phyloP scores from a whole-genome alignment of 37 sponge, comb jelly and placozoan species.

The Theonella swinhoei region DNA sequence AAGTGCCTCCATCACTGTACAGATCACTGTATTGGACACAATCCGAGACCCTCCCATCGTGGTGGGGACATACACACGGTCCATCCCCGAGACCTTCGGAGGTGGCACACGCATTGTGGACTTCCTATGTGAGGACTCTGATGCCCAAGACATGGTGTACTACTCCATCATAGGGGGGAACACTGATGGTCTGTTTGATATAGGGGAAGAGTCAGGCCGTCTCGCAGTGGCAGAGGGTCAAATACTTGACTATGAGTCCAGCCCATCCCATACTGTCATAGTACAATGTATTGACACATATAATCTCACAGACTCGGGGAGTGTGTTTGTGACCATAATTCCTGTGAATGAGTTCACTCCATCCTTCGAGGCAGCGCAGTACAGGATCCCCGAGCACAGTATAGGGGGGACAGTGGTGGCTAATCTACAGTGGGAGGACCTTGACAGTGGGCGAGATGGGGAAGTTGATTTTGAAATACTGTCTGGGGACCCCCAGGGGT shows the following conservation, averaged over 20 bases:
- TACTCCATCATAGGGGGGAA: slow-evolving; percentile 51
- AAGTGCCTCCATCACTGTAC: not conserved
- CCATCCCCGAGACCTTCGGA: slow-evolving; percentile 19
- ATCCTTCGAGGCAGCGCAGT: not conserved
- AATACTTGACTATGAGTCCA: slow-evolving; percentile 48
- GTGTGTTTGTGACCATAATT: slow-evolving; percentile 30
- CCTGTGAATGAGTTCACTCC: slow-evolving; percentile 67
- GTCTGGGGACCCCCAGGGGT: not conserved
- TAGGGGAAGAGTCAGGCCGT: slow-evolving; percentile 42
- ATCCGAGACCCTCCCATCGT: slow-evolving; percentile 45
- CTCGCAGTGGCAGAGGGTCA: not conserved
- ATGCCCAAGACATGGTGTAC: slow-evolving; percentile 21
- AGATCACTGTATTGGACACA: slow-evolving; percentile 29
- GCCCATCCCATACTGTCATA: slow-evolving; percentile 5
- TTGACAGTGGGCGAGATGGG: slow-evolving; percentile 70
- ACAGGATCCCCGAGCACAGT: slow-evolving; percentile 17
- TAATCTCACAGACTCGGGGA: slow-evolving; percentile 5
- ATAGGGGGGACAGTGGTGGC: slow-evolving; percentile 10
- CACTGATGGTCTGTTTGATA: slow-evolving; percentile 18
- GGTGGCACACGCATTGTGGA: slow-evolving; percentile 15
- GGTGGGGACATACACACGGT: not conserved
- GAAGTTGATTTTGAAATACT: slow-evolving; percentile 38
- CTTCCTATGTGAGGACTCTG: slow-evolving; percentile 27
- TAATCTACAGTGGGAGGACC: slow-evolving; percentile 31
- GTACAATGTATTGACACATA: slow-evolving; percentile 35